phyloP scores from a whole-genome alignment of 2,888 invertebrate genomes.

The Hydropsyche betteni region DNA sequence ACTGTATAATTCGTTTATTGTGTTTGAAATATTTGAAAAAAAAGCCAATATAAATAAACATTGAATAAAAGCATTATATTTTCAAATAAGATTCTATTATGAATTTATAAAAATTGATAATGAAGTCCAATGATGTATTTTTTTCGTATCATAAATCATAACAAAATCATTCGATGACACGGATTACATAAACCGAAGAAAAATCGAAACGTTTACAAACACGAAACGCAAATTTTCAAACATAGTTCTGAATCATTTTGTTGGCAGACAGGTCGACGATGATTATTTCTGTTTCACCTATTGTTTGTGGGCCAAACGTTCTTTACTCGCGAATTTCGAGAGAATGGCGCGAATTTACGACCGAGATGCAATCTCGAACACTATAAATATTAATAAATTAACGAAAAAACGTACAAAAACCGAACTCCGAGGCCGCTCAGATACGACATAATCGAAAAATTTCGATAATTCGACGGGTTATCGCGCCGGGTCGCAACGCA shows the following conservation, averaged over 20 bases:
- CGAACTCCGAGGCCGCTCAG: not conserved
- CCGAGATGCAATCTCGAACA: not conserved
- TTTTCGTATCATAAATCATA: not conserved
- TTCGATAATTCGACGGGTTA: not conserved
- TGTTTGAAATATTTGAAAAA: too few species aligned
- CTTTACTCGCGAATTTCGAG: too few species aligned
- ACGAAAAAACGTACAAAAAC: not conserved
- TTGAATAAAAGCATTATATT: too few species aligned
- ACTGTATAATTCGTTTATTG: too few species aligned
- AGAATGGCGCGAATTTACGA: not conserved
- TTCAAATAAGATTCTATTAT: too few species aligned
- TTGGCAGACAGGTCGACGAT: conserved; percentile 18
- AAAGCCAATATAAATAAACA: too few species aligned
- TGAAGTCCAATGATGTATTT: not conserved
- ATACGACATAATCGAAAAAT: not conserved
- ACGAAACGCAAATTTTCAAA: not conserved
- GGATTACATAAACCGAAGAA: conserved; percentile 1
- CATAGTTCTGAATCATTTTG: conserved; percentile 23
- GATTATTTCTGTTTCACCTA: conserved; percentile 16
- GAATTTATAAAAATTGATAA: not conserved
- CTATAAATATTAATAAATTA: not conserved
- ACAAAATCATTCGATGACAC: not conserved
- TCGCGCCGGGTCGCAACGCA: not conserved
- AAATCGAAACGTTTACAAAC: not conserved
- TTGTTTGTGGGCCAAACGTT: not conserved